Percentiles rank a stretch among this genome's conserved stretches.
Evolutionary conservation across 2,113 vertebrate genomes (phyloP).

Genomic region (crab-eating macaque (Macaca fascicularis)): DNA sequence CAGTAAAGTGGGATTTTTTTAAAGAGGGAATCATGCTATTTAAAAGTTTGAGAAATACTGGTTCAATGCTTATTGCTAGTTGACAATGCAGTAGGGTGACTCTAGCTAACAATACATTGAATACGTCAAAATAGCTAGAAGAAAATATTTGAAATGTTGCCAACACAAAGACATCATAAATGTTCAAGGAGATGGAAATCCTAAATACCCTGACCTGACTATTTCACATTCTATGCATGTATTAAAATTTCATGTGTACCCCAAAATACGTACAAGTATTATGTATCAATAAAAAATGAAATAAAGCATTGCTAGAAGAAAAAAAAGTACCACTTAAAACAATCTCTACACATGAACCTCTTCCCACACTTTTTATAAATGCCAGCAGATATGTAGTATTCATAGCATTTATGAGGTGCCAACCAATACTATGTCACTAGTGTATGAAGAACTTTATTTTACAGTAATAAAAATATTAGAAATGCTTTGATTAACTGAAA

Average conservation of each 20-base stretch:
- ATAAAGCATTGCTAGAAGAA: neutral
- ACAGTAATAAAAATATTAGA: conserved; percentile 17
- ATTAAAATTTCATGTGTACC: no score
- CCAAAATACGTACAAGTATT: no score
- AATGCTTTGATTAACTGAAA: neutral
- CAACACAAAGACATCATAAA: no score
- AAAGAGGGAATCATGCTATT: neutral
- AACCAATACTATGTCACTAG: neutral
- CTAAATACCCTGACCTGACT: no score
- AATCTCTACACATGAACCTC: neutral
- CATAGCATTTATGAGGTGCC: neutral
- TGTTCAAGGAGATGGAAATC: no score
- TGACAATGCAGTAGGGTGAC: no score
- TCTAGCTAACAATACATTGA: no score
- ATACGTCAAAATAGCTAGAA: no score
- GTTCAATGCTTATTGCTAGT: neutral
- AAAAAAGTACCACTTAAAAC: neutral
- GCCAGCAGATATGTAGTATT: neutral
- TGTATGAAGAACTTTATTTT: neutral
- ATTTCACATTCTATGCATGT: no score
- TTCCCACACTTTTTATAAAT: neutral
- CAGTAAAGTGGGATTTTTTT: neutral
- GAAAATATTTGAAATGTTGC: no score
- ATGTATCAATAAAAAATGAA: no score
- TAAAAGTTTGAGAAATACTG: conserved; percentile 17